Evolutionary conservation across 2,113 vertebrate genomes (phyloP).

Genomic region (Zonotrichia leucophrys): DNA sequence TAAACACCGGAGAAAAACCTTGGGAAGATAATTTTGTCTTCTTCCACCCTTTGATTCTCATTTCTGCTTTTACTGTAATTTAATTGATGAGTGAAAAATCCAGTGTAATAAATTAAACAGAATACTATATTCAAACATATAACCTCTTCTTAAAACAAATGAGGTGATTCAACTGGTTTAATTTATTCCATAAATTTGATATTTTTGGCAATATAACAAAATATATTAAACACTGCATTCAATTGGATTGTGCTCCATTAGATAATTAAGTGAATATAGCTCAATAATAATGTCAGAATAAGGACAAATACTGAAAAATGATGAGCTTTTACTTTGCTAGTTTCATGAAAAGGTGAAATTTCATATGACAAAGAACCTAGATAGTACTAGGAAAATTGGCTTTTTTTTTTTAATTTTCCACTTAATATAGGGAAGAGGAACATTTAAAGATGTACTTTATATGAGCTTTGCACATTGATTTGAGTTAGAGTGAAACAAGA

Average conservation of each 20-base stretch:
- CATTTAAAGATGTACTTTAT: not conserved
- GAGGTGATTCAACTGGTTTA: not conserved
- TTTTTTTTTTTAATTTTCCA: not conserved
- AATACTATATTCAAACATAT: not conserved
- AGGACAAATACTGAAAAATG: slow-evolving; percentile 5
- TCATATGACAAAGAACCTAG: not conserved
- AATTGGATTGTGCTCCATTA: not conserved
- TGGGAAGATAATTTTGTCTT: not conserved
- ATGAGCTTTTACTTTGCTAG: not conserved
- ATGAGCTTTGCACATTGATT: not conserved
- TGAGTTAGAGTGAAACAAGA: not conserved
- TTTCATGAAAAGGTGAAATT: not conserved
- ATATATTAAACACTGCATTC: not conserved
- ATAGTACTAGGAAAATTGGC: not conserved
- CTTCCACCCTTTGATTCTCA: not conserved
- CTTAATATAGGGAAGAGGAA: not conserved
- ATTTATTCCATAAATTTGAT: not conserved
- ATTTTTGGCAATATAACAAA: not conserved
- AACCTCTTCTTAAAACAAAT: not conserved
- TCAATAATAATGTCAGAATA: not conserved
- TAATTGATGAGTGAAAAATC: not conserved
- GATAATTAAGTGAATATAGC: not conserved
- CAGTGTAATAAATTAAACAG: not conserved
- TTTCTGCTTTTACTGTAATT: not conserved
- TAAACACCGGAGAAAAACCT: not conserved